A percentile compares a stretch with the other conserved stretches of the same genome.
Evolutionary conservation across 2,888 invertebrate species (phyloP).

Genomic region (Yponomeuta cagnagella): DNA sequence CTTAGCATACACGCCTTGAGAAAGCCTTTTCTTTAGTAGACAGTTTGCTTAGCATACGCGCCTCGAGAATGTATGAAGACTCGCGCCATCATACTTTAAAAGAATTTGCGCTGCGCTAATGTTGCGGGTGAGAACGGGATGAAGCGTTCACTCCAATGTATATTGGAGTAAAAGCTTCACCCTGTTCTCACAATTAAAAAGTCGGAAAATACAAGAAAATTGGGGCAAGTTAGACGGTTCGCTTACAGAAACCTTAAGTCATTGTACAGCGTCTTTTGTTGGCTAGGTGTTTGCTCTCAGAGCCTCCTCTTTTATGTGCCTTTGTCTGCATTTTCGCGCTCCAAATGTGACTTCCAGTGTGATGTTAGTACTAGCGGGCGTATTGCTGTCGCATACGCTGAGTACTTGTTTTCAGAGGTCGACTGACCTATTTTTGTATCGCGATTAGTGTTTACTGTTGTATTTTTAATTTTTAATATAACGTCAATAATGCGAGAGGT

Average conservation of each 20-base stretch:
- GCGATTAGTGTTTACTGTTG: no score
- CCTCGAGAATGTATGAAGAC: no score
- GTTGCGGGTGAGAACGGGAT: no score
- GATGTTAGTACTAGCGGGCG: neutral
- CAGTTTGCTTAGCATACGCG: no score
- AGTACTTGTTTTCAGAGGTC: neutral
- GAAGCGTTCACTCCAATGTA: neutral
- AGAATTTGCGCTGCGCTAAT: no score
- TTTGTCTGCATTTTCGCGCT: constrained; percentile 7
- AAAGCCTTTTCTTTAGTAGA: no score
- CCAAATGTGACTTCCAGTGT: constrained; percentile 4
- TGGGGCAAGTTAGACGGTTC: neutral
- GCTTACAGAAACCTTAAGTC: neutral
- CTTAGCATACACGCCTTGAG: no score
- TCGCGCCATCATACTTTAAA: no score
- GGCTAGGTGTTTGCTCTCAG: constrained; percentile 5
- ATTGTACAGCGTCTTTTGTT: constrained; percentile 1
- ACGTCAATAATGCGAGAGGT: no score
- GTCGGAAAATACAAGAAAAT: neutral
- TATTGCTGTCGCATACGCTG: constrained; percentile 11
- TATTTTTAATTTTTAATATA: no score
- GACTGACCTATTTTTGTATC: neutral
- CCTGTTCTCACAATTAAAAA: neutral
- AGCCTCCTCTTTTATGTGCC: neutral
- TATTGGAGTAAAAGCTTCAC: neutral